These are phyloP conservation scores for Hydropsyche tenuis DNA, from an alignment of 1,140 invertebrate species.

Conservation along the genomic window DNA sequence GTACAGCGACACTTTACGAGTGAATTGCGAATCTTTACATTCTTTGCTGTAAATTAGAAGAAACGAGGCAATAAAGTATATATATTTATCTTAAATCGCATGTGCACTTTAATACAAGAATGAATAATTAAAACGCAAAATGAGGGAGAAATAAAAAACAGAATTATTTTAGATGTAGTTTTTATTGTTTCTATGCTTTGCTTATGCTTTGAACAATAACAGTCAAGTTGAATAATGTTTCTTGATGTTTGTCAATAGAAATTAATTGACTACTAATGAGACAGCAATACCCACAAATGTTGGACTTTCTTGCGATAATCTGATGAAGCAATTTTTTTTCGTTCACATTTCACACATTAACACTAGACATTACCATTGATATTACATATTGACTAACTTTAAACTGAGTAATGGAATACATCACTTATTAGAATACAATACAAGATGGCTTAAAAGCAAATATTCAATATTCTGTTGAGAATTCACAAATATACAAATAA, in stretches of 20 bases:
- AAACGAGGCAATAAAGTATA: too few species aligned
- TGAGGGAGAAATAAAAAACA: slow-evolving; percentile 5
- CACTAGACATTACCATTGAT: slow-evolving; percentile 41
- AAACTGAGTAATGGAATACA: slow-evolving; percentile 38
- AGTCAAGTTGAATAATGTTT: slow-evolving; percentile 26
- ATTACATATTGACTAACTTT: slow-evolving; percentile 35
- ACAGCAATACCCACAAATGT: slow-evolving; percentile 37
- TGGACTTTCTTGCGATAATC: slow-evolving; percentile 27
- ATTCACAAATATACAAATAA: slow-evolving; percentile 9
- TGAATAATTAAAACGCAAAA: too few species aligned
- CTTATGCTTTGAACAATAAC: slow-evolving; percentile 38
- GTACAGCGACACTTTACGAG: not conserved
- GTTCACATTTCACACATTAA: slow-evolving; percentile 40
- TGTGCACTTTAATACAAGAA: too few species aligned
- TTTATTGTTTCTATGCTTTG: slow-evolving; percentile 29
- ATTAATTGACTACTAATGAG: slow-evolving; percentile 38
- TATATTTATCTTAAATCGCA: too few species aligned
- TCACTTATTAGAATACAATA: slow-evolving; percentile 36
- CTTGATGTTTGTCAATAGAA: slow-evolving; percentile 35
- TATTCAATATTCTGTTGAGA: not conserved
- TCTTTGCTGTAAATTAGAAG: not conserved
- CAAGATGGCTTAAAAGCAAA: not conserved
- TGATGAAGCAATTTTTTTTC: slow-evolving; percentile 33
- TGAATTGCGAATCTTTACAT: too few species aligned
- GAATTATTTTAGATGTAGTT: slow-evolving; percentile 11